Evolutionary conservation across 1,140 invertebrate species (phyloP).

Genomic region (Zaprionus gabonicus): DNA sequence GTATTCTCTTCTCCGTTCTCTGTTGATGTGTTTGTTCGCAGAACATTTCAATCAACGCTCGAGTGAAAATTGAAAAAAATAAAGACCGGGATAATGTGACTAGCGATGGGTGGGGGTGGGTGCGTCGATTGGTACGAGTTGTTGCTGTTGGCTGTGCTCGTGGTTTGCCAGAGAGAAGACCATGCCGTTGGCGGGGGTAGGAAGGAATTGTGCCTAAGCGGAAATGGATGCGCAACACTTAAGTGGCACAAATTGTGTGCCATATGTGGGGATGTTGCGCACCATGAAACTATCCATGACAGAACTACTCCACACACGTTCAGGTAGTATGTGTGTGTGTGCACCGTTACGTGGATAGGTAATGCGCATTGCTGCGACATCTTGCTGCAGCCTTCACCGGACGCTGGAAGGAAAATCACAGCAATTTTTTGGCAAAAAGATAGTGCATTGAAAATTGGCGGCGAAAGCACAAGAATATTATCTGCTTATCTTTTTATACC

Average conservation of each 20-base stretch:
- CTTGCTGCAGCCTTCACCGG: background rate
- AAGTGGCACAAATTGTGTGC: slow-evolving; percentile 79
- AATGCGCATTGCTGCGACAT: slow-evolving; percentile 13
- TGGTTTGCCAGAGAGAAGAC: background rate
- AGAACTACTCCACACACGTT: slow-evolving; percentile 9
- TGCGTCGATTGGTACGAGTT: slow-evolving; percentile 14
- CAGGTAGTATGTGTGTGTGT: slow-evolving; percentile 4
- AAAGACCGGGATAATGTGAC: slow-evolving; percentile 78
- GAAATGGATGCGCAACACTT: slow-evolving; percentile 81
- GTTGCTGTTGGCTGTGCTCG: slow-evolving; percentile 20
- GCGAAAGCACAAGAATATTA: background rate
- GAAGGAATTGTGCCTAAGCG: slow-evolving; percentile 51
- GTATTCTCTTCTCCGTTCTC: background rate
- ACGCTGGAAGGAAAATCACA: slow-evolving; percentile 1
- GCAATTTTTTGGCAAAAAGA: background rate
- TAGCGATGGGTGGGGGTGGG: slow-evolving; percentile 8
- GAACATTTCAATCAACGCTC: slow-evolving; percentile 82
- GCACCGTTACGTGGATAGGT: slow-evolving; percentile 27
- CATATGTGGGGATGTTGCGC: slow-evolving; percentile 53
- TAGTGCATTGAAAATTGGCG: slow-evolving; percentile 14
- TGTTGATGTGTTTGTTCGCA: slow-evolving; percentile 54
- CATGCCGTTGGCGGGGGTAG: background rate
- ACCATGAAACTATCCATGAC: slow-evolving; percentile 23
- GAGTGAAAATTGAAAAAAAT: slow-evolving; percentile 79
- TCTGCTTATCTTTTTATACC: too few relatives aligned